Percentiles rank a stretch among this genome's conserved stretches.
phyloP scores from a whole-genome alignment of 2,797 vertebrate genomes.

The Cuculus canorus region DNA sequence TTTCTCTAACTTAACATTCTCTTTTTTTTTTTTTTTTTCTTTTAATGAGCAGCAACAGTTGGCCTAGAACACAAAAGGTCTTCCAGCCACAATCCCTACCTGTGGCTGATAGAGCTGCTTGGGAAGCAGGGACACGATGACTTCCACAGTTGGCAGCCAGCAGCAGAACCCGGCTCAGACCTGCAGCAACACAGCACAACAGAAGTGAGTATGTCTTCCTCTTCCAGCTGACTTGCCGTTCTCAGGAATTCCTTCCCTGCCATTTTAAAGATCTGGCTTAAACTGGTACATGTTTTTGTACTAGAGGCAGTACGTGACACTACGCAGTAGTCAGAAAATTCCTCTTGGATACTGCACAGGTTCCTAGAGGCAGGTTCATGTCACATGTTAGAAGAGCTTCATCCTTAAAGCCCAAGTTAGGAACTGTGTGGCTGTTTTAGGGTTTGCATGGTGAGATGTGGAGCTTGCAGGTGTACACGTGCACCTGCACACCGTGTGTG shows the following conservation, averaged over 20 bases:
- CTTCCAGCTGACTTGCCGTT: rapidly evolving
- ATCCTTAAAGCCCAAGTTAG: neutral
- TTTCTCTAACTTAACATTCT: neutral
- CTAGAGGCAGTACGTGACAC: neutral
- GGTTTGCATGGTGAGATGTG: neutral
- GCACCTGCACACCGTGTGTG: too few species aligned
- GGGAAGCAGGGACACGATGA: neutral
- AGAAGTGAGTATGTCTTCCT: neutral
- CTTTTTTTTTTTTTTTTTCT: neutral
- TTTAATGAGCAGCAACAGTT: neutral
- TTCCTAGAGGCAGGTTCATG: neutral
- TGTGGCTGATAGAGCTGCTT: rapidly evolving
- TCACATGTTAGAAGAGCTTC: neutral
- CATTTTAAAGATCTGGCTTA: neutral
- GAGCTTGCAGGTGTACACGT: neutral
- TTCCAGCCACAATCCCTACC: neutral
- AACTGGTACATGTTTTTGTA: rapidly evolving
- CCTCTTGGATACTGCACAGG: neutral
- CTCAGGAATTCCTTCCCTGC: neutral
- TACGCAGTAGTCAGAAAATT: neutral
- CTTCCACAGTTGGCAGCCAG: neutral
- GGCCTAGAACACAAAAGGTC: neutral
- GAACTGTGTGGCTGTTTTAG: neutral
- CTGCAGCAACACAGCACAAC: neutral
- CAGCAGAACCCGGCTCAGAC: neutral